Evolutionary conservation across 2,113 vertebrate species (phyloP).

Genomic region (Dasyurus viverrinus): DNA sequence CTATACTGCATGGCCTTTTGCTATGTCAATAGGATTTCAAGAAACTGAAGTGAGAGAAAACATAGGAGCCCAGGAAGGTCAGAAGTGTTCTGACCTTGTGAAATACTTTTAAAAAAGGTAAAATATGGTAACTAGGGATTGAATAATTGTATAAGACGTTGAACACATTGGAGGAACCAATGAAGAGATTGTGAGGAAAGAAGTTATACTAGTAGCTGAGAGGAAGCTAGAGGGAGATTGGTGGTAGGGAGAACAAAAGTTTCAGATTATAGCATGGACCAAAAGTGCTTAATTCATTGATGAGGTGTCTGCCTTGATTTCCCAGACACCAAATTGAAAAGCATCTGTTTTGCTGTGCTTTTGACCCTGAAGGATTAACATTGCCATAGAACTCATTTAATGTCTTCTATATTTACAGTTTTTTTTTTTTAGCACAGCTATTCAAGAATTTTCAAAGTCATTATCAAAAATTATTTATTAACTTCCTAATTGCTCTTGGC

Average conservation of each 20-base stretch:
- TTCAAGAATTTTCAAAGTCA: constrained; percentile 29
- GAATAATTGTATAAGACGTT: not conserved
- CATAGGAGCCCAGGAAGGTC: not conserved
- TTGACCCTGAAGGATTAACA: not conserved
- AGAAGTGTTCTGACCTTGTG: not conserved
- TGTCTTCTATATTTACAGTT: not conserved
- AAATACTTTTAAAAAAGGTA: not conserved
- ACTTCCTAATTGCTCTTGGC: not conserved
- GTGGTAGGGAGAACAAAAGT: too few relatives aligned
- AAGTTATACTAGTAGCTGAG: not conserved
- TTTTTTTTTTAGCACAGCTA: not conserved
- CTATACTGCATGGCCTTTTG: not conserved
- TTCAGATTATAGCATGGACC: not conserved
- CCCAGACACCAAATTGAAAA: not conserved
- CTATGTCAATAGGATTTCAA: not conserved
- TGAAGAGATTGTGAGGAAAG: constrained; percentile 13
- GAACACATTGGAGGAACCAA: not conserved
- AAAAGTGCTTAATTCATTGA: not conserved
- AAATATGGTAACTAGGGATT: not conserved
- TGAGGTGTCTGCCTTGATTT: not conserved
- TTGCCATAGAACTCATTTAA: not conserved
- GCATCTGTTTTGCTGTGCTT: not conserved
- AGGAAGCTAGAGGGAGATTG: not conserved
- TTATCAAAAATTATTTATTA: constrained; percentile 3
- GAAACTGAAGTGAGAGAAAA: not conserved